Evolutionary conservation across 1,140 invertebrate species (phyloP), one percentile per base, ranked within the genome.

Genomic region (Trichonephila clavata): DNA sequence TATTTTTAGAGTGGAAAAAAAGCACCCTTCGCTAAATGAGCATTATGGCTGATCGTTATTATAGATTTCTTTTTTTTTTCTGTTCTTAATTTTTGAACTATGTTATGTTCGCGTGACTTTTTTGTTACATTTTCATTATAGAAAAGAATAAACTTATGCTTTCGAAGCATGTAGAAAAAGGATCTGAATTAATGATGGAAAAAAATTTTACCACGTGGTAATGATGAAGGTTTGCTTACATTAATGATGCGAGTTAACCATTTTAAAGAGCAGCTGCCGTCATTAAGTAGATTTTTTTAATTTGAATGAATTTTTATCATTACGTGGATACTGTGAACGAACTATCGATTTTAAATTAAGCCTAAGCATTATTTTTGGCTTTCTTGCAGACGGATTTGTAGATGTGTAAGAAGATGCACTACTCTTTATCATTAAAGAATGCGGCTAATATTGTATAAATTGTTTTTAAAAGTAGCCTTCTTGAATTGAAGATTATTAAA

Each of bases 171-270:
- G 86, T 50, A n/a, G 71, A 84, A 84, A 88, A 81, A 80, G 43
- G 57, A 80, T 32, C n/a, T 60, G n/a, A 60, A 90, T 50, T 81
- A 80, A 90, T 50, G 43, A 59, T 21, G 43, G 60, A 80, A 89
- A 89, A 89, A 90, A 60, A 16, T 50, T 50, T 24, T n/a, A 50
- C 24, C 14, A 24, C 86, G 43, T 71, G 63, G 43, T 90, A 90
- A 90, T 90, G 88, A 90, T 90, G 43, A 90, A 77, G 88, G 50
- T 77, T 77, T 90, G 50, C 88, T 90, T 90, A 90, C 65, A 60
- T 59, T 90, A 90, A 90, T 81, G 88, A 90, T 90, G 43, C 50
- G 32, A 90, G 65, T 77, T 80, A 80, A 90, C 88, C 68, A 71
- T 80, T 90, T 90, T 90, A 59, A 90, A 90, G 71, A 61, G 50